Base-by-base conservation (phyloP, 2,113 vertebrate genomes). In the Nannobrachium achirus region DNA sequence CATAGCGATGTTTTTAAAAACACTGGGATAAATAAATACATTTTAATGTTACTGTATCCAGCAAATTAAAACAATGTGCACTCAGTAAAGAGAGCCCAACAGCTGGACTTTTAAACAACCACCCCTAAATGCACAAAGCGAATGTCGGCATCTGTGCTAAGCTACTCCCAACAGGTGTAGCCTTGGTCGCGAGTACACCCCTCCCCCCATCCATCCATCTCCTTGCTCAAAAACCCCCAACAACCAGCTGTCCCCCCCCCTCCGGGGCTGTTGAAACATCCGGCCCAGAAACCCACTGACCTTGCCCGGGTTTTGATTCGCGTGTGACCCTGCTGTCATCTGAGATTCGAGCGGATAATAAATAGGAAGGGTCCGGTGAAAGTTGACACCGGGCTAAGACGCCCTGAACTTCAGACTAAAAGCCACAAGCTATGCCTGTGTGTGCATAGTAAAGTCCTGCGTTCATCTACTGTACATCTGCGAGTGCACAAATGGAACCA, bases 271-370 rank as follows among this genome's bases (percentile, higher is more conserved):
- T 49, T 8, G 50, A 56, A 42, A 46, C 46, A 62, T 52, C 63
- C n/a, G 46, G 68, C 79, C 63, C 75, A 62, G 57, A 66, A 87
- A 71, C 85, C 71, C 82, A 80, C 48, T 82, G 83, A 85, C 83
- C 85, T 71, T 70, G 58, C 0, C 40, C 10, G 58, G 19, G 56
- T 13, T 73, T 68, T 44, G 55, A 75, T 73, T 72, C 40, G 49
- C 40, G 7, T 15, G 69, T 3, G 55, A 70, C 62, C 61, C 53
- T 38, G 69, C 77, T 60, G 39, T 42, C 64, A 63, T 65, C 50
- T 3, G 33, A 11, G 13, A 51, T 52, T 63, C 40, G 8, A 18
- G 33, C 10, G 13, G 67, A 59, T 13, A 58, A 20, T 62, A 41
- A 58, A 2, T 33, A 63, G 56, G 38, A 15, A 58, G 38, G 42